Base-by-base conservation (phyloP, 2,888 invertebrate genomes). In the Lapara coniferarum region DNA sequence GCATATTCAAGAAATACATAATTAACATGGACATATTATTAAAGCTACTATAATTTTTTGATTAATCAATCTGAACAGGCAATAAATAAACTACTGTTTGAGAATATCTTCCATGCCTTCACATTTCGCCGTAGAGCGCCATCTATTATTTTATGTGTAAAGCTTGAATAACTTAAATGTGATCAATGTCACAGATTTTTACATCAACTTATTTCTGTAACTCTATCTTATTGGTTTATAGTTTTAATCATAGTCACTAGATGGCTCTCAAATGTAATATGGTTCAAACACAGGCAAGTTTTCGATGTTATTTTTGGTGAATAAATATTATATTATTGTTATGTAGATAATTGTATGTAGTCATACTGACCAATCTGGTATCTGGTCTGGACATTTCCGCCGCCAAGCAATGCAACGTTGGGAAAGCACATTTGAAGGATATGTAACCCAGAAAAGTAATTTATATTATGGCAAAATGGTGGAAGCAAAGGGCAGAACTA, bases 71-170 rank as follows among this genome's bases (percentile, higher is more conserved):
- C 10, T 8, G 16, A 53, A 16, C 16, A 16, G 14, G 16, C 19
- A 55, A 55, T 55, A 55, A 55, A 16, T 55, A 14, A 53, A n/a
- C 16, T 16, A 14, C 7, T 53, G 53, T 1, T 16, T 8, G 16
- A 16, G 53, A 10, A 37, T 37, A 6, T 10, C 7, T 44, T 10
- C 12, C n/a, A 46, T 16, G n/a, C 0, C 30, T 44, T 10, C 10
- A 46, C n/a, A 46, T 46, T 4, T 10, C n/a, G 46, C 30, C 7
- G 37, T 19, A 70, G 69, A 72, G 57, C 67, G 67, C 46, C 67
- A 68, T 68, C 67, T 68, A 25, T 57, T n/a, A 30, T 68, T 57
- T 49, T 51, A n/a, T 10, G 51, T 25, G n/a, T 30, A 19, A 19
- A 55, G 4, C n/a, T 19, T 3, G 55, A 19, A 55, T 57, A 57